phyloP scores from a whole-genome alignment of 2,113 vertebrate species.

The Pseudonaja textilis region DNA sequence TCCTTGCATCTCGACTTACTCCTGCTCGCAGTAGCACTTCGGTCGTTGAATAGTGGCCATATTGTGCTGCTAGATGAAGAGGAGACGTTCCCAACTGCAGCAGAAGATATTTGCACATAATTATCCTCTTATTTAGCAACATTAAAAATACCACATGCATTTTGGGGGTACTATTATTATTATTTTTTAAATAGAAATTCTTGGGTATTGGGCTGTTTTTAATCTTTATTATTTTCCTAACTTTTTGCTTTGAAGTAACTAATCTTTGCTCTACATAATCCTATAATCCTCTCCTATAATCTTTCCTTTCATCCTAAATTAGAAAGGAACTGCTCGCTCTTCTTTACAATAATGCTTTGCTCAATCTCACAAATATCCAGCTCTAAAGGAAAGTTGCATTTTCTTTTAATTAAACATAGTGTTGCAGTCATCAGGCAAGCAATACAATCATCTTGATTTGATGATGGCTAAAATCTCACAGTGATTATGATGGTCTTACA shows the following conservation, averaged over 20 bases:
- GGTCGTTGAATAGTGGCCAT: slow-evolving; percentile 85
- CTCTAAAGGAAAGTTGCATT: neutral
- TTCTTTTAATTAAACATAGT: neutral
- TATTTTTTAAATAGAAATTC: neutral
- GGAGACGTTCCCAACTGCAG: slow-evolving; percentile 84
- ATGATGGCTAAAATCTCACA: neutral
- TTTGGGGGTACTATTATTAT: neutral
- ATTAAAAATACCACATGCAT: neutral
- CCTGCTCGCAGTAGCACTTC: slow-evolving; percentile 85
- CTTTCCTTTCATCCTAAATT: neutral
- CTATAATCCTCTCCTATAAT: neutral
- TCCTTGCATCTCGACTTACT: slow-evolving; percentile 85
- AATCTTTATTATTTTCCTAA: neutral
- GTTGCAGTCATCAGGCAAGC: neutral
- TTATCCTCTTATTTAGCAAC: neutral
- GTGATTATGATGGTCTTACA: neutral
- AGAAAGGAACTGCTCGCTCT: neutral
- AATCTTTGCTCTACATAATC: neutral
- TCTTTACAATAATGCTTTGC: neutral
- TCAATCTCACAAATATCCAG: neutral
- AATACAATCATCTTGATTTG: neutral
- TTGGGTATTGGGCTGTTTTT: neutral
- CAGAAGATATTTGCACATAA: neutral
- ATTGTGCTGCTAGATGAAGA: slow-evolving; percentile 85
- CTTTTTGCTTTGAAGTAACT: neutral